Base-by-base conservation (phyloP, 2,888 invertebrate species). In the Agrochola lota region DNA sequence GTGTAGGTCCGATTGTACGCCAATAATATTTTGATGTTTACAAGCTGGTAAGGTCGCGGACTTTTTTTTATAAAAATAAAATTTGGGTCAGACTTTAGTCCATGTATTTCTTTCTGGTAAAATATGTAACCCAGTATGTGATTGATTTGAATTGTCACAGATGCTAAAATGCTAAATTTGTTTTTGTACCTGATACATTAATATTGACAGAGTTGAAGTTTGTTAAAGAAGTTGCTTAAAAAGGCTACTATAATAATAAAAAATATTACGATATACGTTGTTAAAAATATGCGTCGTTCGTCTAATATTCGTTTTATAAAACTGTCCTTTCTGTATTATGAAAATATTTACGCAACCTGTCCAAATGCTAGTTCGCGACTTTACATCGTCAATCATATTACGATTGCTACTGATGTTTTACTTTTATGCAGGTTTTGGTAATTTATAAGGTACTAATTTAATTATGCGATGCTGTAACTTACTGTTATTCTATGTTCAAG, bases 21-120 rank as follows among this genome's bases (percentile, higher is more conserved):
- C 78, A 89, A 83, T 90, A 90, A 84, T 88, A 83, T 85, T 85
- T 62, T 78, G 57, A 73, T 70, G 49, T 43, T 59, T 11, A 71
- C 46, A 52, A 75, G 35, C 46, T 67, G 67, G 66, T 76, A 64
- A 72, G 72, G 80, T 80, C 67, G 70, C 63, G 62, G 40, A 77
- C 63, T 66, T 7, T 64, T 74, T 4, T 67, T 49, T 7, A 60
- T 62, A 55, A 49, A 62, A 55, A 35, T 20, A 40, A 57, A 30
- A 57, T 63, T 52, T 70, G 55, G 9, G 23, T 40, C 64, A 59
- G 46, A 43, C 3, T 59, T 52, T 26, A 35, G 23, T 40, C 40
- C 20, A 55, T 55, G 23, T 43, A 60, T 71, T 55, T 67, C 30
- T 67, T 73, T 15, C 46, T 60, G 59, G 5, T 60, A 35, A n/a